Base-by-base conservation (phyloP, 2,797 vertebrate species). In the Capromys pilorides region DNA sequence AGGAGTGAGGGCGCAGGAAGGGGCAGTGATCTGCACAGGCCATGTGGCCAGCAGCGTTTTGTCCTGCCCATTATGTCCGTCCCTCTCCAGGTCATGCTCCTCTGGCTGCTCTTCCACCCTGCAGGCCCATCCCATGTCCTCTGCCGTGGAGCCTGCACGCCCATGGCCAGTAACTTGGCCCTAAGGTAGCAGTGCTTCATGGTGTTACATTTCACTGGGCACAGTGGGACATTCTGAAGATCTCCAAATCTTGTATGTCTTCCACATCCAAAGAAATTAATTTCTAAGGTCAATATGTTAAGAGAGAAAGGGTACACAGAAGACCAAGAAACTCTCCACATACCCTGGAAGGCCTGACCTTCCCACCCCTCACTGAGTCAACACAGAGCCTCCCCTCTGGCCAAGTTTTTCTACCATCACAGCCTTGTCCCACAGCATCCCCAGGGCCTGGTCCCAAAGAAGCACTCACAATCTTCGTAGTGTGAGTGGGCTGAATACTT, bases 21-120 rank as follows among this genome's bases (percentile, higher is more conserved):
- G 41, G 45, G 73, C 26, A 26, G 19, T 6, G 86, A 26, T 24
- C 39, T 21, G 81, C 3, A 1, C 24, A 57, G 31, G 45, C 19
- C n/a, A 2, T 2, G 6, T 0, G 6, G 31, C 41, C 41, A 1
- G 6, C 69, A 21, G 54, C 22, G 41, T 2, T 39, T 39, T 66
- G 45, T 41, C 59, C 39, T 21, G 33, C 26, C 49, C 33, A 73
- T 11, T n/a, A 21, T 4, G 1, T 21, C 3, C 10, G 2, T 57
- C 8, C 31, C 62, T 16, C 36, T 36, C 71, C 2, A 8, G 64
- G 41, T 14, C 64, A 85, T n/a, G 57, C 31, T 4, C 73, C 39
- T 80, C 57, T 67, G 66, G 41, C 67, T 26, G n/a, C 28, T 61
- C 22, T n/a, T 86, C 28, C 4, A 0, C 31, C 51, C 28, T 8